Conservation (phyloP, 2,888 invertebrate genomes). For the Drosophila parthenogenetica region DNA sequence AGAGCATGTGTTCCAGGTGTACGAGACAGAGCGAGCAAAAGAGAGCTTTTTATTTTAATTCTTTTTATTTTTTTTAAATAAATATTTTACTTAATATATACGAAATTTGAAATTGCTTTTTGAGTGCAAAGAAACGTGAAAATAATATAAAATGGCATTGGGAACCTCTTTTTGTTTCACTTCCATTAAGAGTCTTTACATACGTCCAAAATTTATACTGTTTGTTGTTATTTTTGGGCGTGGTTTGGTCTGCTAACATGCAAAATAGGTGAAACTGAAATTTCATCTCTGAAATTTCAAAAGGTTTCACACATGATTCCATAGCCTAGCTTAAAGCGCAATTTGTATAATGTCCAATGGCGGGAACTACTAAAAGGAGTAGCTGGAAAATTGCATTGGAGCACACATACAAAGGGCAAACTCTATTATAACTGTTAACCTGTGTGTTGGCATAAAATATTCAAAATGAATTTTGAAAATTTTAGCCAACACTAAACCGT, state of each 20-base stretch:
- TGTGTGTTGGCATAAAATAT: constrained; percentile 66
- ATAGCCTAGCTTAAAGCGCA: constrained; percentile 36
- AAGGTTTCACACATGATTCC: constrained; percentile 84
- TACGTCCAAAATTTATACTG: constrained; percentile 74
- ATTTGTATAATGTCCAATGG: constrained; percentile 32
- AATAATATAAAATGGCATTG: constrained; percentile 58
- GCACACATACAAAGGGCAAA: constrained; percentile 26
- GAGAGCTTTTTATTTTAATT: constrained; percentile 45
- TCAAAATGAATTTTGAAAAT: constrained; percentile 66
- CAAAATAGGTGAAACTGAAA: constrained; percentile 84
- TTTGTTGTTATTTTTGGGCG: constrained; percentile 63
- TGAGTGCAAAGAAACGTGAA: constrained; percentile 70
- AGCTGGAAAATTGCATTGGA: constrained; percentile 20
- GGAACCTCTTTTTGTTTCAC: constrained; percentile 64
- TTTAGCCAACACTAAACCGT: constrained; percentile 58
- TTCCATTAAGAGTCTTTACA: constrained; percentile 85
- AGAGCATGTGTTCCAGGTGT: constrained; percentile 75
- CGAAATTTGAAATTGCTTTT: constrained; percentile 43
- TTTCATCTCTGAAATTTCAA: constrained; percentile 52
- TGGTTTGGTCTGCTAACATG: constrained; percentile 81
- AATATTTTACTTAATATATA: constrained; percentile 36
- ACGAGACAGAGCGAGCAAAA: constrained; percentile 56
- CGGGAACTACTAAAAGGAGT: constrained; percentile 7
- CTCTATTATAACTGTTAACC: constrained; percentile 12
- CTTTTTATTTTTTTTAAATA: constrained; percentile 8